Base-by-base conservation (phyloP, 92 coral and sea anemone species). In the Diadumene lineata region DNA sequence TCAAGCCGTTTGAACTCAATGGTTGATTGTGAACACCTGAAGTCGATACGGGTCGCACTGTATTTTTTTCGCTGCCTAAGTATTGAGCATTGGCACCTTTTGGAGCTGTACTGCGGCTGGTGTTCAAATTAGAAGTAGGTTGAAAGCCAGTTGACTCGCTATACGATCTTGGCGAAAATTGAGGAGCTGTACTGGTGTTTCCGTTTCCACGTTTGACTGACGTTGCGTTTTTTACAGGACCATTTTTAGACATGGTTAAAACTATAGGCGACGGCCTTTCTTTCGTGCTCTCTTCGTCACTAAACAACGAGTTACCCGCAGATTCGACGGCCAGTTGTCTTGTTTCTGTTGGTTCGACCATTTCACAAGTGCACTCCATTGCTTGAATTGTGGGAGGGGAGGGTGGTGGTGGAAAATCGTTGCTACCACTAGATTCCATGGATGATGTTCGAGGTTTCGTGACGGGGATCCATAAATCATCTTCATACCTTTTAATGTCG, bases 261-360 rank as follows among this genome's bases (percentile, higher is more conserved):
- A 91, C 90, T 32, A 91, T 87, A 7, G 97, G 90, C 11, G 93
- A 73, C 6, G 97, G 97, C n/a, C n/a, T n/a, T n/a, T n/a, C n/a
- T n/a, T n/a, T n/a, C n/a, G n/a, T n/a, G n/a, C n/a, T n/a, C n/a
- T n/a, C n/a, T n/a, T n/a, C n/a, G 74, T 84, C 93, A 50, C 58
- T 78, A 38, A 91, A 82, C 38, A 91, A 70, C 1, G 84, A 84
- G 74, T 72, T 78, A 75, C 72, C 81, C 29, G 84, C 77, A 11
- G 77, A 67, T 56, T 23, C 46, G 56, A 71, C 60, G 26, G 81
- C 86, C 11, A 70, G 69, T 56, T 72, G 31, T 56, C 66, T 21
- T 58, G 66, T 53, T 55, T 75, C 73, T 31, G 66, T 34, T 19
- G 76, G 82, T 16, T 56, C 69, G 0, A 81, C 60, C 66, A 56